Percentiles rank a stretch among this genome's conserved stretches.
phyloP scores from a whole-genome alignment of 1,140 invertebrate species.

The Bacillus rossius region DNA sequence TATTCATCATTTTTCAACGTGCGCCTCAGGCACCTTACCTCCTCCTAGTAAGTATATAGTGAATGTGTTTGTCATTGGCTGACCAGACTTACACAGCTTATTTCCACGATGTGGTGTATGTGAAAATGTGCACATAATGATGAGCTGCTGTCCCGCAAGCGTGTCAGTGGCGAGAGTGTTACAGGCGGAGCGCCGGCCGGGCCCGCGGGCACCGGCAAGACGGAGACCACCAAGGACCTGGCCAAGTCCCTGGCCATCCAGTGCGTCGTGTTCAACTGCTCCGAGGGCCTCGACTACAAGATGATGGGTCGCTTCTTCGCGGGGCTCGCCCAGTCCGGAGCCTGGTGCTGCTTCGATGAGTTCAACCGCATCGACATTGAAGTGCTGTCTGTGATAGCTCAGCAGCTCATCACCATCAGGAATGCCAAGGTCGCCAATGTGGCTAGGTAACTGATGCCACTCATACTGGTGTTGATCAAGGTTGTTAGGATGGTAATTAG shows the following conservation, averaged over 20 bases:
- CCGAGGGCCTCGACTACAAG: conserved; percentile 75
- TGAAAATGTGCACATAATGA: too few species aligned
- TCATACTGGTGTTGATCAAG: too few species aligned
- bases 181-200: conserved; percentile 77
- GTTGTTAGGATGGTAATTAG: too few species aligned
- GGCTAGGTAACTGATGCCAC: conserved; percentile 51
- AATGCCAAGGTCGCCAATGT: conserved; percentile 65
- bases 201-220: conserved; percentile 91
- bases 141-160: too few species aligned
- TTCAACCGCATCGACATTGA: conserved; percentile 90
- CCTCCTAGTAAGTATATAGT: too few species aligned
- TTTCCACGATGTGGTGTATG: too few species aligned
- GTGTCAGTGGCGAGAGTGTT: too few species aligned
- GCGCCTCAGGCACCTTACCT: too few species aligned
- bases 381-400: conserved; percentile 83
- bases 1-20: too few species aligned
- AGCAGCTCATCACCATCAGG: conserved; percentile 71
- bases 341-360: conserved; percentile 91
- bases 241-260: conserved; percentile 82
- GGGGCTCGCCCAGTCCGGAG: conserved; percentile 78
- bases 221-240: conserved; percentile 90
- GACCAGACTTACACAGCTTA: too few species aligned
- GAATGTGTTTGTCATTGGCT: too few species aligned
- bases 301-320: conserved; percentile 89
- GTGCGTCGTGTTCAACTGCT: conserved; percentile 89